phyloP scores from a whole-genome alignment of 1,140 invertebrate genomes.

The Sesamia nonagrioides region DNA sequence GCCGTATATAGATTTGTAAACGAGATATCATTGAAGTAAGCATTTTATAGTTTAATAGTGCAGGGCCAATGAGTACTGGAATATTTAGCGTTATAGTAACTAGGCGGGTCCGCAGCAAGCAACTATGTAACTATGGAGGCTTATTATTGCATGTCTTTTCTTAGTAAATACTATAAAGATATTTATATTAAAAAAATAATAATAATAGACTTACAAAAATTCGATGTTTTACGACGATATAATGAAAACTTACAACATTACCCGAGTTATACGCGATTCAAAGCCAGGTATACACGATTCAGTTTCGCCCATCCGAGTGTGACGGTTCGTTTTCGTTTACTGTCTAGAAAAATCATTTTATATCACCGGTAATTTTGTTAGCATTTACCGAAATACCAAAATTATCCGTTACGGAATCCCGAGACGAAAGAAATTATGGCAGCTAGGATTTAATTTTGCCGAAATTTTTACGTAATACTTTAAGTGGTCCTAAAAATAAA shows the following conservation, averaged over 20 bases:
- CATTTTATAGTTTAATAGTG: constrained; percentile 47
- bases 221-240: too few relatives aligned
- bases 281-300: too few relatives aligned
- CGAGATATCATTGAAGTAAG: constrained; percentile 36
- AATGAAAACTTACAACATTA: too few relatives aligned
- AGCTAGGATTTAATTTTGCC: not conserved
- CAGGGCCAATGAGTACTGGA: constrained; percentile 51
- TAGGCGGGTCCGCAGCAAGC: constrained; percentile 27
- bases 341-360: too few relatives aligned
- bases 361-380: too few relatives aligned
- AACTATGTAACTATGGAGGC: not conserved
- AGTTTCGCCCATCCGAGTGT: too few relatives aligned
- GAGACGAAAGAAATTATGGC: too few relatives aligned
- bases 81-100: constrained; percentile 33
- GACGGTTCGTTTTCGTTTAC: too few relatives aligned
- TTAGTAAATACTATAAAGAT: not conserved
- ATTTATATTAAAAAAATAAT: too few relatives aligned
- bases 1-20: constrained; percentile 24
- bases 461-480: not conserved
- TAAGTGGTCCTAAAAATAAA: not conserved
- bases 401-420: not conserved
- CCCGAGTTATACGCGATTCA: too few relatives aligned
- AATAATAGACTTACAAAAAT: too few relatives aligned
- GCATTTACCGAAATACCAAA: not conserved
- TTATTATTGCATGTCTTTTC: constrained; percentile 33